These are phyloP conservation scores for Mohoua ochrocephala DNA, from an alignment of 2,113 vertebrate species.

Conservation along the genomic window DNA sequence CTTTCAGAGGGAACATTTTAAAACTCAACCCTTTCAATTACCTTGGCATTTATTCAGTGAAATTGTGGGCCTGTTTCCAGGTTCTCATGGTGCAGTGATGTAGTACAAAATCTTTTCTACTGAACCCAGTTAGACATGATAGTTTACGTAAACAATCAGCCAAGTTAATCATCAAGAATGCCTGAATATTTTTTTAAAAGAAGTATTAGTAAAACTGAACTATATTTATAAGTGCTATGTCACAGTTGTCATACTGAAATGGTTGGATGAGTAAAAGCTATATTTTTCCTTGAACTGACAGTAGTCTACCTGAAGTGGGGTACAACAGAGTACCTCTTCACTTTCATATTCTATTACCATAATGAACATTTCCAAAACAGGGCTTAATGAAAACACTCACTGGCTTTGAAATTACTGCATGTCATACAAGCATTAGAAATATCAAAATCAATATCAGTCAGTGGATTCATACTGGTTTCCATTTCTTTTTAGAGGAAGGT, in stretches of 20 bases:
- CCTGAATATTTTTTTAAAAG: rapidly evolving
- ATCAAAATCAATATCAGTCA: not conserved
- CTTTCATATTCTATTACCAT: not conserved
- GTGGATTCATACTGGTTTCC: not conserved
- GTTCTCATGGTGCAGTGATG: not conserved
- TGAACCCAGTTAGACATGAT: not conserved
- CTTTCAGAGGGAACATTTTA: not conserved
- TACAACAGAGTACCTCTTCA: not conserved
- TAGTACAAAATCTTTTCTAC: not conserved
- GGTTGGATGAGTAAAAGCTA: rapidly evolving
- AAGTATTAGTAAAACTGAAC: not conserved
- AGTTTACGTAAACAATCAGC: not conserved
- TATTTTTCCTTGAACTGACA: not conserved
- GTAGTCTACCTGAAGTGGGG: not conserved
- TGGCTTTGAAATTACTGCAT: not conserved
- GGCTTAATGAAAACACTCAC: not conserved
- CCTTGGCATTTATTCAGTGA: not conserved
- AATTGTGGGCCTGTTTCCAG: not conserved
- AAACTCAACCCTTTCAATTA: not conserved
- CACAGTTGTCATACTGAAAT: not conserved
- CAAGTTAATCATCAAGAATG: not conserved
- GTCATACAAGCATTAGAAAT: not conserved
- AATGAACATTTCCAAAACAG: not conserved
- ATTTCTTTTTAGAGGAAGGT: not conserved
- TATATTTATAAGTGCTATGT: not conserved